Conservation (phyloP, 2,797 vertebrate species). For the Alauda arvensis region DNA sequence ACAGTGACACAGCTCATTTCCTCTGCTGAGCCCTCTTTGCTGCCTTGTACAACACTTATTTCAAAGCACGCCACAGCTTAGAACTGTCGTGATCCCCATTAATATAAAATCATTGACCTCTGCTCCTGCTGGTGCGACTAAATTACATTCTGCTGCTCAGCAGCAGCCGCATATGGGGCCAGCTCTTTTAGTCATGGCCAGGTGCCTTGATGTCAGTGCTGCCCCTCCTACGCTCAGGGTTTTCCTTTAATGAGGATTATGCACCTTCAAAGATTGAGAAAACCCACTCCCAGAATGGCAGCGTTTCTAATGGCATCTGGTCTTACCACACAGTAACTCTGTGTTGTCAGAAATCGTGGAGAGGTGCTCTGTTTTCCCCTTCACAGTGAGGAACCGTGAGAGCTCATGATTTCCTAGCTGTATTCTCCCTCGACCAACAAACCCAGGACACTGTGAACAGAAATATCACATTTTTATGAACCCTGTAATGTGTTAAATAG, state of each 20-base stretch:
- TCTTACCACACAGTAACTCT: conserved; percentile 23
- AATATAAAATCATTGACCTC: conserved; percentile 85
- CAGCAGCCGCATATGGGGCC: conserved; percentile 75
- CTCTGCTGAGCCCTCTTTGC: conserved; percentile 71
- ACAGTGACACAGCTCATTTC: conserved; percentile 78
- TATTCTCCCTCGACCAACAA: background rate
- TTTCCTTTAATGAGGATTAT: conserved; percentile 79
- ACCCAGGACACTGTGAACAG: conserved; percentile 1
- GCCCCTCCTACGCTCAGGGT: conserved; percentile 68
- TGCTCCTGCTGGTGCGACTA: conserved; percentile 77
- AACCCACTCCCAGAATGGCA: conserved; percentile 63
- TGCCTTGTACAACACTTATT: conserved; percentile 79
- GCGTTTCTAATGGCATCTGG: conserved; percentile 65
- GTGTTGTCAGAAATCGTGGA: conserved; percentile 1
- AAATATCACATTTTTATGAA: conserved; percentile 54
- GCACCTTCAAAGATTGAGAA: conserved; percentile 73
- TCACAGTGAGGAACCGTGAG: conserved; percentile 8
- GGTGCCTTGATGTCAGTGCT: conserved; percentile 74
- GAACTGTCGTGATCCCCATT: conserved; percentile 82
- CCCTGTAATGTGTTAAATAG: background rate
- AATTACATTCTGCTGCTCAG: conserved; percentile 83
- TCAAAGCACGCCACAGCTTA: conserved; percentile 79
- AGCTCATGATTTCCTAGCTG: conserved; percentile 23
- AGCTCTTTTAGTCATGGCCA: conserved; percentile 72
- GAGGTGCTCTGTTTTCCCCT: background rate